phyloP scores from a whole-genome alignment of 1,140 invertebrate species.

The Ericerus pela region DNA sequence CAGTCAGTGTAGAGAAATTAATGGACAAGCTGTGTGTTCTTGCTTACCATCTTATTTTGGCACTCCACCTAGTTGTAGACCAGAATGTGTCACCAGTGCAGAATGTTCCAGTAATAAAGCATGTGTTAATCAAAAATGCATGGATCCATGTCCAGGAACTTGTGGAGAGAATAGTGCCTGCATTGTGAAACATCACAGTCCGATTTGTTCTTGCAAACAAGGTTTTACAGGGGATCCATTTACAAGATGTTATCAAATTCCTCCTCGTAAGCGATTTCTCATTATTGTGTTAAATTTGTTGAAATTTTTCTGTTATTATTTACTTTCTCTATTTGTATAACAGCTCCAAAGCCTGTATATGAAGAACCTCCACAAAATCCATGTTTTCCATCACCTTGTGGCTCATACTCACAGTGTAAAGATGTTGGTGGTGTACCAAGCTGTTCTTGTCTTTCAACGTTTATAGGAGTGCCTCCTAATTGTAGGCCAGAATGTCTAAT shows the following conservation, averaged over 20 bases:
- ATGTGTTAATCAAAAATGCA: conserved; percentile 42
- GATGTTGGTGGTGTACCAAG: conserved; percentile 40
- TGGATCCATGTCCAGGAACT: conserved; percentile 36
- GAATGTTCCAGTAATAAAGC: conserved; percentile 42
- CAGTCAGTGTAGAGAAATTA: conserved; percentile 41
- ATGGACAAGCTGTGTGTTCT: conserved; percentile 45
- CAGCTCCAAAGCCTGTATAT: conserved; percentile 27
- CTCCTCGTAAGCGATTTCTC: no score
- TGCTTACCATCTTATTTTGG: conserved; percentile 42
- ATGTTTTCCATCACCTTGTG: conserved; percentile 51
- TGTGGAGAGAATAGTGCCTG: conserved; percentile 42
- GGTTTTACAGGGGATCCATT: conserved; percentile 39
- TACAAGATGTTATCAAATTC: conserved; percentile 31
- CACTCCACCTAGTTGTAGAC: conserved; percentile 42
- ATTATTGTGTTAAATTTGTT: no score
- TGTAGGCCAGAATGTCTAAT: conserved; percentile 49
- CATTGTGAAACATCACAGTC: conserved; percentile 35
- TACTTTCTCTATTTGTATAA: no score
- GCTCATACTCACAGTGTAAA: conserved; percentile 49
- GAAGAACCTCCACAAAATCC: conserved; percentile 39
- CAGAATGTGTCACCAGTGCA: conserved; percentile 43
- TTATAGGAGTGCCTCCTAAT: conserved; percentile 43
- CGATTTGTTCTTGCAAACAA: conserved; percentile 36
- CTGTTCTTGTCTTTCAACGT: conserved; percentile 45
- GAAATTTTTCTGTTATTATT: conserved; percentile 4